These are phyloP conservation scores for Proterorhinus semilunaris DNA, from an alignment of 2,113 vertebrate genomes.

Conservation along the genomic window DNA sequence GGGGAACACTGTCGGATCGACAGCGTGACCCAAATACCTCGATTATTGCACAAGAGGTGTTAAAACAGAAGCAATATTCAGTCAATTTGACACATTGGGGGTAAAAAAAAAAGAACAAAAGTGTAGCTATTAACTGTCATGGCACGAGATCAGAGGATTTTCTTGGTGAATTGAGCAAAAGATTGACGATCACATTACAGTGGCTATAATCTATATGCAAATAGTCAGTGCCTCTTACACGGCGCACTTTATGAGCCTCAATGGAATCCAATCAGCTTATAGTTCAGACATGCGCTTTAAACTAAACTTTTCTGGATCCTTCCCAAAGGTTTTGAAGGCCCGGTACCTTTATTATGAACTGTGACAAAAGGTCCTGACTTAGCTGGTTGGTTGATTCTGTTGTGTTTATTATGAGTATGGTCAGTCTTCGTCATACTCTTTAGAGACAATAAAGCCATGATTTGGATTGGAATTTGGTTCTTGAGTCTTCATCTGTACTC, in stretches of 20 bases:
- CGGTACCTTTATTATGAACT: not conserved
- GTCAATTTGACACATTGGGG: conserved; percentile 31
- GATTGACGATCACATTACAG: conserved; percentile 40
- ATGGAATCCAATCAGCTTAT: not conserved
- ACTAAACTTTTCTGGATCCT: not conserved
- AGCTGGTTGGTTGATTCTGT: no score
- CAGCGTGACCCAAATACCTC: conserved; percentile 49
- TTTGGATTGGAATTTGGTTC: no score
- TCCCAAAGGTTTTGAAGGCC: not conserved
- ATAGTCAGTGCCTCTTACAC: conserved; percentile 35
- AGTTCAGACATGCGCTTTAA: not conserved
- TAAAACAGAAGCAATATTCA: conserved; percentile 52
- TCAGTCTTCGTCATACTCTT: no score
- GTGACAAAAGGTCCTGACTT: no score
- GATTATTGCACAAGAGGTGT: conserved; percentile 28
- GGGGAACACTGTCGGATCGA: conserved; percentile 43
- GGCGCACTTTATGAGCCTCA: conserved; percentile 20
- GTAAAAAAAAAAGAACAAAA: not conserved
- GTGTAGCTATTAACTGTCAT: conserved; percentile 42
- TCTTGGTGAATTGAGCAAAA: conserved; percentile 34
- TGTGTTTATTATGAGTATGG: no score
- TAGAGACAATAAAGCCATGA: no score
- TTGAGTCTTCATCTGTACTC: no score
- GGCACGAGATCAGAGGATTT: conserved; percentile 50
- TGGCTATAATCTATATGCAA: conserved; percentile 64